These are phyloP conservation scores for Cygnus atratus DNA, from an alignment of 2,113 vertebrate species.

Conservation along the genomic window DNA sequence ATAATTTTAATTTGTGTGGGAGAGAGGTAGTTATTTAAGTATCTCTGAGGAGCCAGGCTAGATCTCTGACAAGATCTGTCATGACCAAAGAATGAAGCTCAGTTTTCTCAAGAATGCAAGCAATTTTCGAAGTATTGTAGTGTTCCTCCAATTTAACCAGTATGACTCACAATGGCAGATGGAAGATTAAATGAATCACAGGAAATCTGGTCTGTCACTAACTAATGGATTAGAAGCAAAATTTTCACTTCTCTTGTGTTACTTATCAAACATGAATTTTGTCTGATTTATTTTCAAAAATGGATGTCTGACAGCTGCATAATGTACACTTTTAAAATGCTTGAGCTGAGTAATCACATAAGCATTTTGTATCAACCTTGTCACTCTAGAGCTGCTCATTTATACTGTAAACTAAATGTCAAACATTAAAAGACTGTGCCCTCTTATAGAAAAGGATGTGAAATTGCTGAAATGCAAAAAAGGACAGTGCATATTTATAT, in stretches of 20 bases:
- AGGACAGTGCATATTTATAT: not conserved
- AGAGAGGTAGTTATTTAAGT: not conserved
- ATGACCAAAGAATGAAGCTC: not conserved
- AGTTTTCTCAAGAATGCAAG: not conserved
- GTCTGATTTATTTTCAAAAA: not conserved
- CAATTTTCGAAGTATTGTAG: not conserved
- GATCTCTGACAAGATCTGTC: not conserved
- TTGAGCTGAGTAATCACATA: not conserved
- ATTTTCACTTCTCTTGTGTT: not conserved
- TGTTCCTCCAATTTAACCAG: not conserved
- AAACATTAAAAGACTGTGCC: not conserved
- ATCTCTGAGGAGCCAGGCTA: not conserved
- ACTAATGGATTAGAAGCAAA: not conserved
- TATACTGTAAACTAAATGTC: not conserved
- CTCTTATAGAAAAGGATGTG: not conserved
- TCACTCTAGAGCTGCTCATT: not conserved
- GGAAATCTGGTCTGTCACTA: not conserved
- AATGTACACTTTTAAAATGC: not conserved
- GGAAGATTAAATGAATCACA: not conserved
- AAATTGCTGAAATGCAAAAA: not conserved
- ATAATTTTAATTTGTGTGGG: not conserved
- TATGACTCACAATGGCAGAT: not conserved
- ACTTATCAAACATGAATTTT: not conserved
- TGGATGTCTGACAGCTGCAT: not conserved
- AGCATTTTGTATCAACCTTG: not conserved